Evolutionary conservation across 2,888 invertebrate species (phyloP).

Genomic region (Acrobasis consociella): DNA sequence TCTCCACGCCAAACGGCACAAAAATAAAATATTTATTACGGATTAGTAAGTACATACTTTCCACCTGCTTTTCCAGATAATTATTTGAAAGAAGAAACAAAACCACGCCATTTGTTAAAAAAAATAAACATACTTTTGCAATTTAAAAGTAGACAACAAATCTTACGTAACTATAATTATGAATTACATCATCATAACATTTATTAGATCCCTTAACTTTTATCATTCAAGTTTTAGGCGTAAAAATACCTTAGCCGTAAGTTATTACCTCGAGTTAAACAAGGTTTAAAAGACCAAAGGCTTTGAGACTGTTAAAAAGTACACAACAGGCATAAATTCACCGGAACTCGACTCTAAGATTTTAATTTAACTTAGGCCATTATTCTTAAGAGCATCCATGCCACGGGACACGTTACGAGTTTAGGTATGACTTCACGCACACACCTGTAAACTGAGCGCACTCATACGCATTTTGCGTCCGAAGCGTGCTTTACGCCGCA

Average conservation of each 20-base stretch:
- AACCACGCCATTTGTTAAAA: background rate
- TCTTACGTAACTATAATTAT: constrained; percentile 15
- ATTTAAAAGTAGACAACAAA: background rate
- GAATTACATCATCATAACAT: constrained; percentile 9
- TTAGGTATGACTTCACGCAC: too few relatives aligned
- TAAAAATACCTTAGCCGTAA: constrained; percentile 36
- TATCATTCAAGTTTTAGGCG: constrained; percentile 37
- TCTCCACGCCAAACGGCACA: too few relatives aligned
- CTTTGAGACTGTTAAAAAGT: constrained; percentile 32
- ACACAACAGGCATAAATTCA: constrained; percentile 73
- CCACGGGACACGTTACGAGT: too few relatives aligned
- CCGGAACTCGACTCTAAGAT: constrained; percentile 55
- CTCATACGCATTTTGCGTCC: too few relatives aligned
- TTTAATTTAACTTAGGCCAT: constrained; percentile 79
- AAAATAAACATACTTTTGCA: background rate
- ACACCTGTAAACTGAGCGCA: too few relatives aligned
- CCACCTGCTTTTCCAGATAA: too few relatives aligned
- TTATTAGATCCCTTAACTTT: constrained; percentile 19
- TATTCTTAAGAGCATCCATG: too few relatives aligned
- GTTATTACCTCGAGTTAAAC: constrained; percentile 29
- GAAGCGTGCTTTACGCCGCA: too few relatives aligned
- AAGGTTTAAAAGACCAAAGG: constrained; percentile 21
- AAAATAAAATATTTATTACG: too few relatives aligned
- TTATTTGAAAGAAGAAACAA: background rate
- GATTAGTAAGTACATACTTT: too few relatives aligned